phyloP scores from a whole-genome alignment of 2,888 invertebrate genomes.

The Aromia moschata region DNA sequence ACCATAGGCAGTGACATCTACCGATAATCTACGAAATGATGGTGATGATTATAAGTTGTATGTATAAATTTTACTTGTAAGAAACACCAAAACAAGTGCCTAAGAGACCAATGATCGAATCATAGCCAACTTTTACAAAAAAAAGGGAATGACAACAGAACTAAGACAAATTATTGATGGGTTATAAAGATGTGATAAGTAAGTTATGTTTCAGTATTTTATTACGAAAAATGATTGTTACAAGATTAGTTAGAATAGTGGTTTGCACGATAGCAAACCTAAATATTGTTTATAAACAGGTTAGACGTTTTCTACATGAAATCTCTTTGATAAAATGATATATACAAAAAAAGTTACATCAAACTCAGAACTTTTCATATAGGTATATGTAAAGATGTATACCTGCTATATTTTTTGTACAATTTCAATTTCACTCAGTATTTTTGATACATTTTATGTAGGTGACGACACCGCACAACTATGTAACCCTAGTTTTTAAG shows the following conservation, averaged over 20 bases:
- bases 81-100: too few species aligned
- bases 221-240: not conserved
- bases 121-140: too few species aligned
- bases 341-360: too few species aligned
- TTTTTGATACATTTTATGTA: conserved; percentile 14
- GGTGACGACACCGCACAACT: not conserved
- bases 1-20: too few species aligned
- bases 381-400: not conserved
- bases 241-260: not conserved
- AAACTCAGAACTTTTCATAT: too few species aligned
- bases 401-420: conserved; percentile 3
- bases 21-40: too few species aligned
- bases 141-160: too few species aligned
- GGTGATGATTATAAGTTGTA: too few species aligned
- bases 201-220: conserved; percentile 1
- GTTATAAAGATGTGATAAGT: conserved; percentile 7
- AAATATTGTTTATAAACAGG: not conserved
- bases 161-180: too few species aligned
- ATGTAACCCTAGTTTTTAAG: not conserved
- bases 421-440: conserved; percentile 13
- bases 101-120: too few species aligned
- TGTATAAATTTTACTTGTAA: too few species aligned
- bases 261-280: not conserved
- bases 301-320: not conserved
- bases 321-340: too few species aligned